Percentiles rank a stretch among this genome's conserved stretches.
These are phyloP conservation scores for Lochmaea crataegi DNA, from an alignment of 2,888 invertebrate genomes.

Conservation along the genomic window DNA sequence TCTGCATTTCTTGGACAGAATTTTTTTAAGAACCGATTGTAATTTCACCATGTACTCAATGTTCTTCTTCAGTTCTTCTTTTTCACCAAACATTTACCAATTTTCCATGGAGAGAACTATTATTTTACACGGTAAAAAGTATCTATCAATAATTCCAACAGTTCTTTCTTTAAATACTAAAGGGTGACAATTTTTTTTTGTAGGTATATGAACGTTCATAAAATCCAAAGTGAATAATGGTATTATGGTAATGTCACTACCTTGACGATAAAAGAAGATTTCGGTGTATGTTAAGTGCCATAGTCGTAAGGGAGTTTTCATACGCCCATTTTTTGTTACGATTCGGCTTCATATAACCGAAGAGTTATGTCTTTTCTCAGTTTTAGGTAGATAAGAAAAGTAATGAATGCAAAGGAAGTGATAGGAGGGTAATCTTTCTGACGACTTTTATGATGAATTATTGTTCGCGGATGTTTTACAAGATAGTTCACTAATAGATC, in stretches of 20 bases:
- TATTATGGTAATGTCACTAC: conserved; percentile 42
- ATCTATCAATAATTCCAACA: no score
- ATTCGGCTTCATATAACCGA: conserved; percentile 14
- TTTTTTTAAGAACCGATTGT: no score
- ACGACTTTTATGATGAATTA: no score
- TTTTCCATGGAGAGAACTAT: no score
- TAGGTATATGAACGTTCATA: conserved; percentile 27
- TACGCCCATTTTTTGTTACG: conserved; percentile 13
- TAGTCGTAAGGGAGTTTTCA: conserved; percentile 13
- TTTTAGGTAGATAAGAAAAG: conserved; percentile 24
- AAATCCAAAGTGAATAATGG: conserved; percentile 38
- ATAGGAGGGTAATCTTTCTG: no score
- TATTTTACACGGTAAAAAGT: no score
- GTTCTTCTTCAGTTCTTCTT: no score
- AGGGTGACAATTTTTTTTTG: conserved; percentile 25
- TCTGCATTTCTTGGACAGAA: no score
- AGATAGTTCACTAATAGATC: no score
- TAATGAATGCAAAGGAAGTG: conserved; percentile 17
- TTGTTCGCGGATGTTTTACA: no score
- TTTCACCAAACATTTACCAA: no score
- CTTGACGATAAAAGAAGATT: conserved; percentile 35
- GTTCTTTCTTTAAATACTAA: conserved; percentile 9
- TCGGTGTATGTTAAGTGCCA: conserved; percentile 29
- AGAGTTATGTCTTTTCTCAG: conserved; percentile 28
- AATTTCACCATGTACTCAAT: no score